A percentile compares a stretch with the other conserved stretches of the same genome.
Evolutionary conservation across 2,888 invertebrate genomes (phyloP).

Genomic region (Dolichopus griseipennis): DNA sequence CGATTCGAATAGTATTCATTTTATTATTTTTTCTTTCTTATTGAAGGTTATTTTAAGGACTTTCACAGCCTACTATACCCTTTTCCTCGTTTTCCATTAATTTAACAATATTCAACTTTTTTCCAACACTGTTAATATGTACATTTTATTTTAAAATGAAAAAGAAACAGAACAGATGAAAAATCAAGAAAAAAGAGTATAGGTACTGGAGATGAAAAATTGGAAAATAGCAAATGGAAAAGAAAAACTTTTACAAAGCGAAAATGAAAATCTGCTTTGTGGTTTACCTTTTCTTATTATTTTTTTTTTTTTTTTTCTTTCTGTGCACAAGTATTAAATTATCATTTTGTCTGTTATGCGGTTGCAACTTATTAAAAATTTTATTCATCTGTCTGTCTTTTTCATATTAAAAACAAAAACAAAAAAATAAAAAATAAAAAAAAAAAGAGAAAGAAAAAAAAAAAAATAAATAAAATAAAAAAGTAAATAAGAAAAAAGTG

Average conservation of each 20-base stretch:
- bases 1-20: too few species aligned
- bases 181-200: too few species aligned
- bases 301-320: too few species aligned
- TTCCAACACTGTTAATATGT: too few species aligned
- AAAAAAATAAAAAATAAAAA: not conserved
- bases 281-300: not conserved
- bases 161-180: too few species aligned
- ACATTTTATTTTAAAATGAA: too few species aligned
- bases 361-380: slow-evolving; percentile 6
- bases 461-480: not conserved
- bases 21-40: too few species aligned
- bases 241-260: not conserved
- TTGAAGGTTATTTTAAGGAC: too few species aligned
- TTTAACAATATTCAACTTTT: too few species aligned
- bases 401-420: not conserved
- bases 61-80: too few species aligned
- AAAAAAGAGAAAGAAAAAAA: not conserved
- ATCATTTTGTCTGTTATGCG: not conserved
- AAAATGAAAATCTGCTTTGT: slow-evolving; percentile 6
- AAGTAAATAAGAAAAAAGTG: not conserved
- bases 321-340: not conserved
- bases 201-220: too few species aligned
- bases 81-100: too few species aligned
- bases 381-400: slow-evolving; percentile 6
- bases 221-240: not conserved